These are phyloP conservation scores for Anadara kagoshimensis DNA, from an alignment of 1,140 invertebrate genomes.

Conservation along the genomic window DNA sequence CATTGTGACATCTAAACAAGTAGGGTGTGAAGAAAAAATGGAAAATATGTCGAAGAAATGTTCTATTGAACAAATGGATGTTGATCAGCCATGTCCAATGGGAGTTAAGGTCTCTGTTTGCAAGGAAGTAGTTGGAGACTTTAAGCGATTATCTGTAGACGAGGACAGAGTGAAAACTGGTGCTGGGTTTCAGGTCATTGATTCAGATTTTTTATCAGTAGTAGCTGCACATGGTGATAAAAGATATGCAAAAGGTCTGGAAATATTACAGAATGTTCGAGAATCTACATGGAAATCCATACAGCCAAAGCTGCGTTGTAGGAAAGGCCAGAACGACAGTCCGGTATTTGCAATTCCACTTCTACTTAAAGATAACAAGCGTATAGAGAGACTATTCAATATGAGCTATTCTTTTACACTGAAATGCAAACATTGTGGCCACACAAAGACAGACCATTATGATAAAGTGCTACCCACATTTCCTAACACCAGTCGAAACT, in stretches of 20 bases:
- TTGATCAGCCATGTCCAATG: conserved; percentile 8
- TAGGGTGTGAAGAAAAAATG: background rate
- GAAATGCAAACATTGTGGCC: conserved; percentile 57
- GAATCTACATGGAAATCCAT: conserved; percentile 62
- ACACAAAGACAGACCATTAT: conserved; percentile 51
- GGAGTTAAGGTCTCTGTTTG: conserved; percentile 13
- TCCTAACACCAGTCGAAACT: conserved; percentile 54
- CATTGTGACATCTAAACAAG: background rate
- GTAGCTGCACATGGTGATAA: conserved; percentile 35
- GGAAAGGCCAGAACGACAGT: conserved; percentile 67
- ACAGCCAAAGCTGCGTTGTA: conserved; percentile 62
- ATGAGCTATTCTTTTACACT: conserved; percentile 56
- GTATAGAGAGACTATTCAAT: conserved; percentile 53
- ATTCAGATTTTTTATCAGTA: conserved; percentile 18
- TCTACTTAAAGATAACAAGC: conserved; percentile 51
- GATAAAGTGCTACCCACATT: conserved; percentile 62
- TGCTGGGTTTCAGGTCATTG: conserved; percentile 33
- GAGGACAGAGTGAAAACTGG: conserved; percentile 40
- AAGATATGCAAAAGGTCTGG: conserved; percentile 49
- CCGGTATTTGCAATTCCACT: conserved; percentile 67
- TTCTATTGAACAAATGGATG: conserved; percentile 11
- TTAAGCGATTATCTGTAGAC: conserved; percentile 11
- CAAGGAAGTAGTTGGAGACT: conserved; percentile 13
- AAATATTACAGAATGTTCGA: conserved; percentile 57
- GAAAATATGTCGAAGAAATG: conserved; percentile 1